Base-by-base conservation (phyloP, 2,888 invertebrate species). In the Apomyelois bistriatella region DNA sequence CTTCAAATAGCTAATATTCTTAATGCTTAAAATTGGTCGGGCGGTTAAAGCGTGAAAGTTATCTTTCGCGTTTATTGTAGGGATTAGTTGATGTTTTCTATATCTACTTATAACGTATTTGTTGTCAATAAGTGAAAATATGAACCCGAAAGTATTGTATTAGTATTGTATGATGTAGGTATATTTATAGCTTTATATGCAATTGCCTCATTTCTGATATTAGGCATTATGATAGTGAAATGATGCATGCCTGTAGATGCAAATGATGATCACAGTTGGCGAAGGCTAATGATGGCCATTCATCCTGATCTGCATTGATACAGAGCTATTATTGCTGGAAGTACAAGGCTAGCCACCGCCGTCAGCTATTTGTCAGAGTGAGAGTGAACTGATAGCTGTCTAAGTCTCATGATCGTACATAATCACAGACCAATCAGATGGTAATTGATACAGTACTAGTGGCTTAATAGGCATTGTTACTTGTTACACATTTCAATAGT, bases 271-370 rank as follows among this genome's bases (percentile, higher is more conserved):
- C 72, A 68, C 65, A 65, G 74, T 62, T 63, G 59, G 69, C 69
- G 63, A 58, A 65, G 63, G 72, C 73, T 88, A 88, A 89, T 87
- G 85, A 83, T 72, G 64, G 66, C 76, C 79, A 88, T 88, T 87
- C 84, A 87, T 83, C 74, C 74, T 79, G 73, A 85, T 84, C 79
- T 75, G 74, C 79, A 76, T 80, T 81, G 79, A 85, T 82, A 76
- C 76, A 74, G 69, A 74, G 68, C 74, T 81, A 76, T 80, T 76
- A 80, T 76, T 78, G 76, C 68, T 57, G 62, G 63, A 61, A 68
- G 63, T 70, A 68, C 76, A 72, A 68, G 74, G 63, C 65, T 64
- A 7, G 32, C 32, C 5, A 22, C 22, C 32, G 64, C 63, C 61
- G 58, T 66, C 63, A 60, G 52, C 62, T 63, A 68, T 67, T 62